phyloP scores from a whole-genome alignment of 2,797 vertebrate species.

The Rhinichthys osculus region DNA sequence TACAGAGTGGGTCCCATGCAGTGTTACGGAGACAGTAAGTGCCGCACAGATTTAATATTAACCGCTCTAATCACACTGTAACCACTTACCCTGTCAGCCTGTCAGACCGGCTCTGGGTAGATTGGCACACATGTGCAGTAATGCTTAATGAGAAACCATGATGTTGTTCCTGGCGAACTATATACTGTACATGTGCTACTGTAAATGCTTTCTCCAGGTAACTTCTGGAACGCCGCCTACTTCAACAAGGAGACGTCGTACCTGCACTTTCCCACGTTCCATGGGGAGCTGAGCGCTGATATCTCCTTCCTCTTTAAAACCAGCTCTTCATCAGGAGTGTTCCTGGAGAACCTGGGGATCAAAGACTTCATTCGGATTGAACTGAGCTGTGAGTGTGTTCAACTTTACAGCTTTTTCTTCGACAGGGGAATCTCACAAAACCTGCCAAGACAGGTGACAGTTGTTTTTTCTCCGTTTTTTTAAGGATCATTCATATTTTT shows the following conservation, averaged over 20 bases:
- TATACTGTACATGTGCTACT: not conserved
- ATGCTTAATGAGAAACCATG: not conserved
- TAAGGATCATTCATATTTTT: not conserved
- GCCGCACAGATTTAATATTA: conserved; percentile 12
- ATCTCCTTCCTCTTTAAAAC: conserved; percentile 97
- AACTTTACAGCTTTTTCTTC: not conserved
- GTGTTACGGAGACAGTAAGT: conserved; percentile 94
- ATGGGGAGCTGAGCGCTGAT: conserved; percentile 91
- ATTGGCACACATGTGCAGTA: not conserved
- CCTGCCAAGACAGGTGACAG: not conserved
- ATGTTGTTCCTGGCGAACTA: not conserved
- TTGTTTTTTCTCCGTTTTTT: too few relatives aligned
- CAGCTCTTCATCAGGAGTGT: conserved; percentile 87
- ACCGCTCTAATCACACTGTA: not conserved
- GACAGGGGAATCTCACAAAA: not conserved
- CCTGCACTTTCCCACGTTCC: conserved; percentile 94
- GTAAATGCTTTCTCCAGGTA: conserved; percentile 66
- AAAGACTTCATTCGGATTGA: conserved; percentile 95
- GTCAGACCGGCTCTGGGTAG: not conserved
- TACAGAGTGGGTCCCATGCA: conserved; percentile 89
- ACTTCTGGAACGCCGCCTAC: conserved; percentile 92
- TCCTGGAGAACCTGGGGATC: conserved; percentile 95
- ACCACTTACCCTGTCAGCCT: not conserved
- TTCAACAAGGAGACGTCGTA: conserved; percentile 92
- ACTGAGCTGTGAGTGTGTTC: conserved; percentile 85